phyloP scores from a whole-genome alignment of 2,797 vertebrate species.

The Paedocypris micromegethes region DNA sequence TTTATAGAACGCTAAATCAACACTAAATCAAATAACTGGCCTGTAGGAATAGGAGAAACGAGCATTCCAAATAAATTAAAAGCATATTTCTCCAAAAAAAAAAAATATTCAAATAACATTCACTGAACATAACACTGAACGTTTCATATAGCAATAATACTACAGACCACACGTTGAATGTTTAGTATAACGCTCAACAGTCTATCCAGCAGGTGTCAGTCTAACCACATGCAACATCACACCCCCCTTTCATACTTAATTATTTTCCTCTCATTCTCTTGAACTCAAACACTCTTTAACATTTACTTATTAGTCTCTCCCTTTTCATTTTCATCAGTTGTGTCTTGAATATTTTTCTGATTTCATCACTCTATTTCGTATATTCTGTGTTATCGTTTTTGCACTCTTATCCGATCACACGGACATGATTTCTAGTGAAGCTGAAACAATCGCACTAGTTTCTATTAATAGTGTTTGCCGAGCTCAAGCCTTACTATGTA shows the following conservation, averaged over 20 bases:
- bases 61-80: too few species aligned
- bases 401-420: slow-evolving; percentile 22
- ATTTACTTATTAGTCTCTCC: too few species aligned
- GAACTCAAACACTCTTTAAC: background rate
- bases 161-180: too few species aligned
- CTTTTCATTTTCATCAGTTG: too few species aligned
- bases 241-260: background rate
- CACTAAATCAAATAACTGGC: too few species aligned
- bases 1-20: too few species aligned
- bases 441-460: slow-evolving; percentile 59
- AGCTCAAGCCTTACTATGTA: slow-evolving; percentile 44
- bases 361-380: background rate
- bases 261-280: slow-evolving; percentile 19
- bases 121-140: too few species aligned
- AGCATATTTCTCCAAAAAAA: too few species aligned
- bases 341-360: background rate
- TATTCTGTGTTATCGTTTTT: slow-evolving; percentile 1
- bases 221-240: slow-evolving; percentile 7
- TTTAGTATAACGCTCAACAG: background rate
- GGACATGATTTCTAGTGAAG: slow-evolving; percentile 60
- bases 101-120: too few species aligned
- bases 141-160: too few species aligned
- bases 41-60: too few species aligned
- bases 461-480: slow-evolving; percentile 66
- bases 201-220: slow-evolving; percentile 52